Percentiles rank a stretch among this genome's conserved stretches.
Evolutionary conservation across 2,113 vertebrate species (phyloP).

Genomic region (Rhadina sibilatrix): DNA sequence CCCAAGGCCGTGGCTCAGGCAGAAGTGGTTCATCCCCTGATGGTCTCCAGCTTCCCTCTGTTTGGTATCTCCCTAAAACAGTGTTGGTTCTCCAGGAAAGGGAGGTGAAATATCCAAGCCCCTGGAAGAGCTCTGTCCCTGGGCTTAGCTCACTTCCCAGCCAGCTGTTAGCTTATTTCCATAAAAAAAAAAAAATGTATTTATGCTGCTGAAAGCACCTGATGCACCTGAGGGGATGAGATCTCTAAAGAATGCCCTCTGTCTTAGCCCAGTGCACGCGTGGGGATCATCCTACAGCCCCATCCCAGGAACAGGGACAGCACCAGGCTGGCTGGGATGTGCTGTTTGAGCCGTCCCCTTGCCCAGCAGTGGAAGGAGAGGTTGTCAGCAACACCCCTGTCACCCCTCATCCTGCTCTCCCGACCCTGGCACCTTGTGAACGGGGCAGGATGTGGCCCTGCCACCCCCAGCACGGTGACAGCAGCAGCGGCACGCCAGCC

Average conservation of each 20-base stretch:
- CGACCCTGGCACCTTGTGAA: not conserved
- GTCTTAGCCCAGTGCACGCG: rapidly evolving
- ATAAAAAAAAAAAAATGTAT: not conserved
- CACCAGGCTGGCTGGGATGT: rapidly evolving
- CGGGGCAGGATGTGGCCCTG: not conserved
- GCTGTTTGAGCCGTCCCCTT: not conserved
- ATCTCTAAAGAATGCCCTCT: not conserved
- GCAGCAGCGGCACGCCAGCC: not conserved
- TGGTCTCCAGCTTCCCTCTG: not conserved
- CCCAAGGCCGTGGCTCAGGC: not conserved
- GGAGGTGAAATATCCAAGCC: not conserved
- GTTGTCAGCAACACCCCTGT: not conserved
- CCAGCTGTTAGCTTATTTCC: not conserved
- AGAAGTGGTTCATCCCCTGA: not conserved
- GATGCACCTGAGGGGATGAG: not conserved
- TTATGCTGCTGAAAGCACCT: not conserved
- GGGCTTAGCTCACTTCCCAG: not conserved
- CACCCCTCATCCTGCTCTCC: not conserved
- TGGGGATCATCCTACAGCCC: not conserved
- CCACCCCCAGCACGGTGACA: not conserved
- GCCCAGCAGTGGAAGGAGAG: not conserved
- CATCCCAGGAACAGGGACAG: rapidly evolving
- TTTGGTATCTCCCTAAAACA: not conserved
- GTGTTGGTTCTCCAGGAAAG: not conserved
- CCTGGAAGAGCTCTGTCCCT: not conserved